Base-by-base conservation (phyloP, 2,113 vertebrate species). In the Tychaedon coryphoeus region DNA sequence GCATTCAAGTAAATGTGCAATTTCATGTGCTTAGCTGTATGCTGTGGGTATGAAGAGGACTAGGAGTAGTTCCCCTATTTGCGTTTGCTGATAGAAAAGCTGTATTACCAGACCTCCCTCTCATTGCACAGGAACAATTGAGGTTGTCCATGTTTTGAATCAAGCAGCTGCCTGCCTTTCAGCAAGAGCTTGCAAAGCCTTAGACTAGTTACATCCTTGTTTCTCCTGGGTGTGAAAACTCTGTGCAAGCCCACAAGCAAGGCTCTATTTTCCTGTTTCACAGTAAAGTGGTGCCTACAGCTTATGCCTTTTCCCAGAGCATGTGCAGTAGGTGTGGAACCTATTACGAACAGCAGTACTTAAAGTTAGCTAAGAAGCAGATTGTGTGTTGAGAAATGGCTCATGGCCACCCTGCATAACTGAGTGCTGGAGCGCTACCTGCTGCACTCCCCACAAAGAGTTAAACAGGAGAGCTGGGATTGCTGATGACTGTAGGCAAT, bases 321-420 rank as follows among this genome's bases (percentile, higher is more conserved):
- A 0, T 7, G 9, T 38, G 40, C 12, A 16, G 7, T 77, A n/a
- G 48, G 15, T 43, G 36, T 84, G 61, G 83, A 56, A 45, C 58
- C 36, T 43, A 0, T 33, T 40, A n/a, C 10, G n/a, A 86, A 8
- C 36, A 77, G n/a, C 50, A 86, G 64, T 60, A 25, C 25, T 14
- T 48, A 33, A 29, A 45, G n/a, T 73, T 62, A 74, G 43, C 31
- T 14, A 16, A 64, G 61, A 78, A 56, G n/a, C 51, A 78, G 23
- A 14, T 5, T 1, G 2, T 34, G 24, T 38, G 3, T 36, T 56
- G 36, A 86, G 48, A n/a, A 47, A 31, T 7, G 19, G 33, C 62
- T 77, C 20, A 6, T 0, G 0, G 50, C 16, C 24, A n/a, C 61
- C 12, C 19, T 0, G 1, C 0, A 7, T 1, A 3, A 26, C 9